phyloP scores from a whole-genome alignment of 2,797 vertebrate species.

The Prionace glauca region DNA sequence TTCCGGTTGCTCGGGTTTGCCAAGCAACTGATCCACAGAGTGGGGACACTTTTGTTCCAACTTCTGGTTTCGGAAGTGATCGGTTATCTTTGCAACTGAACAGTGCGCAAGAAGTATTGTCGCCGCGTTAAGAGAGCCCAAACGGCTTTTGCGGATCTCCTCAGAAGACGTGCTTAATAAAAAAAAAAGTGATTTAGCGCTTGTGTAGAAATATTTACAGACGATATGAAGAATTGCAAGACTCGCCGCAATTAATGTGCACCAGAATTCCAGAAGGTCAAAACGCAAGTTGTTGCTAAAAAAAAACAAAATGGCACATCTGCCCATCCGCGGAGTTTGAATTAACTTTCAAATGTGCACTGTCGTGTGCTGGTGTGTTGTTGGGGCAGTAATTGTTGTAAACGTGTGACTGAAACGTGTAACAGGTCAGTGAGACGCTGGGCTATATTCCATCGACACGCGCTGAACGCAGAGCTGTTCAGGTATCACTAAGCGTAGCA shows the following conservation, averaged over 20 bases:
- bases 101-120: background rate
- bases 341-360: background rate
- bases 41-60: background rate
- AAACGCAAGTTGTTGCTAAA: background rate
- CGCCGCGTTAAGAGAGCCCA: background rate
- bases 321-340: background rate
- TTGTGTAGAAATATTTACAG: slow-evolving; percentile 1
- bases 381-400: too few relatives aligned
- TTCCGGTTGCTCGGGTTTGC: background rate
- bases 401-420: background rate
- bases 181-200: background rate
- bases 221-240: background rate
- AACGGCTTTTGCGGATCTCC: background rate
- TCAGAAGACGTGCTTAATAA: background rate
- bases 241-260: background rate
- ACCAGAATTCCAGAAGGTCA: background rate
- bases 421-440: background rate
- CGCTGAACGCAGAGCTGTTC: background rate
- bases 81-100: background rate
- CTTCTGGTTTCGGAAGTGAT: slow-evolving; percentile 2
- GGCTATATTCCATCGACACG: background rate
- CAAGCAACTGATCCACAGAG: background rate
- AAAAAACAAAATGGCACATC: background rate
- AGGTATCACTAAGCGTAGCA: background rate
- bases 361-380: background rate